These are phyloP conservation scores for Julus scandinavius DNA, from an alignment of 2,888 invertebrate genomes.

Conservation along the genomic window DNA sequence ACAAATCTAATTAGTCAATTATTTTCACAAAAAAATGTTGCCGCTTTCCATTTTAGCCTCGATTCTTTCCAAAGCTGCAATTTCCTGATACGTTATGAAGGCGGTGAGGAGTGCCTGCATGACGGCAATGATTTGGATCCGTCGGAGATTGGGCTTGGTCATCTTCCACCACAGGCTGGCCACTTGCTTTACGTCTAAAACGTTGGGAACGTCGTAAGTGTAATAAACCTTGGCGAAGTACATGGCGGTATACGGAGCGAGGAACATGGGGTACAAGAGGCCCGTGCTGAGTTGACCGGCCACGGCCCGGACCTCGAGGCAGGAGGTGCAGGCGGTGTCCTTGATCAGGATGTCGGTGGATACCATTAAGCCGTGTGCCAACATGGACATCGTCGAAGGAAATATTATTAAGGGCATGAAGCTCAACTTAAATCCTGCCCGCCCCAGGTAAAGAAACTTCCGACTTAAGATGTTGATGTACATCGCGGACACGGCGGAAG, in stretches of 20 bases:
- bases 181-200: not conserved
- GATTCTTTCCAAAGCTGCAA: not conserved
- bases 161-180: not conserved
- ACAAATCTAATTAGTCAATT: no score
- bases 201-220: slow-evolving; percentile 4
- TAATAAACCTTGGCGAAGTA: not conserved
- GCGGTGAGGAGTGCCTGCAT: not conserved
- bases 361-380: no score
- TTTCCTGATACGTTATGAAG: not conserved
- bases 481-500: not conserved
- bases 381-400: no score
- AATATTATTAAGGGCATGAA: no score
- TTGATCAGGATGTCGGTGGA: no score
- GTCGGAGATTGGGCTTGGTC: not conserved
- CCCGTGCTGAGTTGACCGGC: slow-evolving; percentile 52
- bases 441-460: not conserved
- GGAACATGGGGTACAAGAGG: slow-evolving; percentile 54
- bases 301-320: slow-evolving; percentile 54
- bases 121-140: not conserved
- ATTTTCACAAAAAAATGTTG: no score
- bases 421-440: no score
- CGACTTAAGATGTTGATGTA: not conserved
- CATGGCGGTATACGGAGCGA: slow-evolving; percentile 45
- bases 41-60: not conserved
- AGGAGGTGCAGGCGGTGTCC: slow-evolving; percentile 50